Evolutionary conservation across 2,888 invertebrate species (phyloP), one percentile per base, ranked within the genome.

Genomic region (Andrena bicolor): DNA sequence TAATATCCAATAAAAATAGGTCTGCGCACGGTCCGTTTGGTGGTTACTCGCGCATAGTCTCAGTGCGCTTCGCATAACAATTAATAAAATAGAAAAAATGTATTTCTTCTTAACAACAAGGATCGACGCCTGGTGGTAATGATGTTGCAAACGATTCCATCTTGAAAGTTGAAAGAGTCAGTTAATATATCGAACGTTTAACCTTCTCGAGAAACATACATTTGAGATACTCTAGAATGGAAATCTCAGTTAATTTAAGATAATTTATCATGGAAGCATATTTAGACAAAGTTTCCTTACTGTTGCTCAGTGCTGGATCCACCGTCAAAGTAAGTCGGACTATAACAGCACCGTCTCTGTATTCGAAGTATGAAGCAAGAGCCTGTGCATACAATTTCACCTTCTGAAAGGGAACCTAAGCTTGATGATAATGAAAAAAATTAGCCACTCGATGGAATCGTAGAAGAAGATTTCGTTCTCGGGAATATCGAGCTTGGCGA

Each of bases 401-500:
- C 23, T 4, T 56, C 23, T 10, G 53, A 26, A 26, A 56, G 13
- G 13, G 41, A 64, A 23, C 7, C 23, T 41, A 23, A 20, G 23
- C 41, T 41, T 23, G 41, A 28, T 10, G 28, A n/a, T 49, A 2
- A 20, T 28, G 41, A 68, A 49, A 49, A 76, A 51, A 56, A 48
- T 48, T 16, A 23, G 35, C 48, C 49, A 51, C 35, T 53, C 73
- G 8, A 66, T 26, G 49, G 53, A 30, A 20, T 23, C n/a, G 26
- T 23, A 20, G 20, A 7, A 20, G 23, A 53, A 73, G 66, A 77
- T 64, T 69, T 64, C 32, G 73, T 28, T 35, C 51, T 61, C 53
- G 53, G 23, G 53, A 70, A 76, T 82, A 80, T 80, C 71, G 82
- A 82, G 63, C 70, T 41, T 20, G 60, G 28, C 30, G 61, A 56